Evolutionary conservation across 2,888 invertebrate species (phyloP), one percentile per base, ranked within the genome.

Genomic region (Tipula vernalis): DNA sequence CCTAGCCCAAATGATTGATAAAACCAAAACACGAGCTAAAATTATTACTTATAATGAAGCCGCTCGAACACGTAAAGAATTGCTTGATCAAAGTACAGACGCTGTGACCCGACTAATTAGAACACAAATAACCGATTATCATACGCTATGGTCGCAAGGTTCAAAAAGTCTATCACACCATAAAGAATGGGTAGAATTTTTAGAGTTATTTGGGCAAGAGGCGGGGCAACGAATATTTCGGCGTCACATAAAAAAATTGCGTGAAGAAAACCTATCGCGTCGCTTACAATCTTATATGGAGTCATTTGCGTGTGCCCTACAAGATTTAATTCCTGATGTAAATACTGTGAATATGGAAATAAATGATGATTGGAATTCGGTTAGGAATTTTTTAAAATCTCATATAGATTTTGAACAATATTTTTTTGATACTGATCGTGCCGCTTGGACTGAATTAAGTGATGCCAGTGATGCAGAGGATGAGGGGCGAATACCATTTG

Each of bases 401-500:
- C 98, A 99, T 92, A 96, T 97, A n/a, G 97, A 98, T 91, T 99
- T 98, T 92, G 95, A 96, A 87, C 95, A 96, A 89, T 97, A 97
- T 93, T 99, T 98, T 93, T 96, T 97, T 89, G 96, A 96, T 90
- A 95, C 95, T 89, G 95, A 95, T 12, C 95, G 95, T 89, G 95
- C 93, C 89, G 94, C 95, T 86, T 97, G 95, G 96, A 95, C 95
- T 88, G 96, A 95, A 91, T 92, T 94, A 88, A 92, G 94, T 85
- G 94, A 95, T 88, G 94, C 91, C 91, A 94, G 93, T 91, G 93
- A 93, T 89, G 91, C 91, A 44, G 92, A 92, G 88, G 93, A 93
- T 88, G 96, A 96, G 90, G 93, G 94, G 39, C 94, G 98, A 90
- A 97, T 99, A 90, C 98, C 98, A 0, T 97, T 96, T 91, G 98